Base-by-base conservation (phyloP, 2,888 invertebrate genomes). In the Apotomis turbidana region DNA sequence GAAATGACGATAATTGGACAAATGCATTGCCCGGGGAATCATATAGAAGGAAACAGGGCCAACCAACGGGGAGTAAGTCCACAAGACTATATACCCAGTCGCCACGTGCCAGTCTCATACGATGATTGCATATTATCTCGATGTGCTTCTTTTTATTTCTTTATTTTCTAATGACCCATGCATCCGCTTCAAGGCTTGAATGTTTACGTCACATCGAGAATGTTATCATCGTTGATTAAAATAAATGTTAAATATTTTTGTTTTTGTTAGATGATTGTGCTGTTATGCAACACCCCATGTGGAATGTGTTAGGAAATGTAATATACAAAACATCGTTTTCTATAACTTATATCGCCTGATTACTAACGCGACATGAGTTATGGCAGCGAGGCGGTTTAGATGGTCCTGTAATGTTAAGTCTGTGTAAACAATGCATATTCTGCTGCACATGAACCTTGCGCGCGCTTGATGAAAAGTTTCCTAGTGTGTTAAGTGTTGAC, bases 41-140 rank as follows among this genome's bases (percentile, higher is more conserved):
- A 77, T 95, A 95, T 90, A 93, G 95, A 81, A 94, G 95, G 85
- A 95, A 95, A 89, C 95, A 95, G 86, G 94, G 94, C 87, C 46
- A n/a, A 38, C 93, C 94, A 80, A 91, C 94, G 82, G 95, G 95
- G 88, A 94, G 95, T 95, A 95, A 95, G 95, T 95, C 89, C 85
- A 49, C 78, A 80, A 84, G 78, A 77, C 69, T 71, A 73, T 71
- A 73, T 70, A 79, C 71, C 81, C 72, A 67, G 73, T 71, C 68
- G 72, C 74, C 68, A 62, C 67, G 78, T 80, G 77, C 83, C 82
- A 83, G 83, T 82, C 83, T 84, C 81, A 85, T 87, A 87, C 89
- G 90, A 90, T 88, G 91, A 88, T 88, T 86, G 86, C 90, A 88
- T 87, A 87, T 85, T 84, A 83, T 87, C 87, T 93, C 88, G 89